Base-by-base conservation (phyloP, 2,888 invertebrate species). In the Microchrysa polita region DNA sequence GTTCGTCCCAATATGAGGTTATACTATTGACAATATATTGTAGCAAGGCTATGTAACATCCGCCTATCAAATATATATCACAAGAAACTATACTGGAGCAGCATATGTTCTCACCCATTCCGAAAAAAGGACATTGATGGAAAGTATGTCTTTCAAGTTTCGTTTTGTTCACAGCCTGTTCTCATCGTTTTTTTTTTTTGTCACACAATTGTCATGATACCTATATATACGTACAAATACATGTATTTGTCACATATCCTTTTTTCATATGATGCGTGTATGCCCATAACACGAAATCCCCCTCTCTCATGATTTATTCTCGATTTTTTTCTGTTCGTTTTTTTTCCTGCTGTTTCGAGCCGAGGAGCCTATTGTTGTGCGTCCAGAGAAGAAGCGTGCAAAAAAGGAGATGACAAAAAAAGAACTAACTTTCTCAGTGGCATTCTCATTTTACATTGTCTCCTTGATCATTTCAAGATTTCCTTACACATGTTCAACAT, bases 401-500 rank as follows among this genome's bases (percentile, higher is more conserved):
- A 34, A 34, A 34, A 34, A n/a, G n/a, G n/a, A n/a, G n/a, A n/a
- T n/a, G n/a, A n/a, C n/a, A n/a, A n/a, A n/a, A n/a, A n/a, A n/a
- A n/a, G n/a, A n/a, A 5, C 27, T 14, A 27, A 48, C 48, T 48
- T 48, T n/a, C 48, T 48, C 42, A 12, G 12, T 42, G 65, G 34
- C 27, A 27, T 55, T 27, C 20, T 55, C 69, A 9, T 67, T 34
- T 55, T 34, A 53, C 34, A 34, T 53, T 27, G 20, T 55, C n/a
- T 69, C 53, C 69, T 69, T 55, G 69, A 69, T 69, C 69, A 69
- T 69, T 69, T 55, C 18, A 34, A 55, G 55, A 69, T 53, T 69
- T 53, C 55, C 55, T 53, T 69, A 69, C 69, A 69, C 69, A 55
- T 69, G 69, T 69, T 55, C n/a, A 18, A 69, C 69, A 69, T 69